Base-by-base conservation (phyloP, 2,888 invertebrate species). In the Spisula solida region DNA sequence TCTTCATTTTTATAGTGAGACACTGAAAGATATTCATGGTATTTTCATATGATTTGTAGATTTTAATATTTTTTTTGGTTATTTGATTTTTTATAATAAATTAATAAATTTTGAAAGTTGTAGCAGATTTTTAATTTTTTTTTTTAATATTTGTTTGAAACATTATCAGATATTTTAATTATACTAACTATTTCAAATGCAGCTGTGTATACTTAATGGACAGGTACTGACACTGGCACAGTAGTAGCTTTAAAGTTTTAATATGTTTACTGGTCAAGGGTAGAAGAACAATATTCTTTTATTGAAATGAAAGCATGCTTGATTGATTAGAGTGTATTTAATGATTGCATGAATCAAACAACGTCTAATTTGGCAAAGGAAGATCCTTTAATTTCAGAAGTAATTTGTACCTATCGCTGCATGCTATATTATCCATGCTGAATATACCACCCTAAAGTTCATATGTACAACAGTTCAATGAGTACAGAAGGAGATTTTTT, bases 141-240 rank as follows among this genome's bases (percentile, higher is more conserved):
- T n/a, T n/a, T n/a, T n/a, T n/a, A n/a, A n/a, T n/a, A n/a, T n/a
- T n/a, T n/a, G n/a, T n/a, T n/a, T n/a, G n/a, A n/a, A n/a, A n/a
- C n/a, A n/a, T n/a, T n/a, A n/a, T n/a, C n/a, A n/a, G n/a, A n/a
- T n/a, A n/a, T n/a, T n/a, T n/a, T 66, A 8, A 66, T 66, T 66
- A 12, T n/a, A 25, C 60, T 66, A 66, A 66, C 25, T 66, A 25
- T 75, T 34, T 75, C 75, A 75, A 75, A 75, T 75, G 29, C 34
- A 75, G 75, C 34, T 31, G 31, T 75, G 29, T 34, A 31, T 75
- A 75, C 31, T 31, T 75, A 34, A 75, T 75, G 75, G 31, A 34
- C 31, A 75, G 75, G 75, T 75, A 75, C 75, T 75, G 29, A 75
- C 75, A 75, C n/a, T n/a, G n/a, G n/a, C 75, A 34, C 31, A 5